Base-by-base conservation (phyloP, 2,113 vertebrate species). In the Nerophis lumbriciformis region DNA sequence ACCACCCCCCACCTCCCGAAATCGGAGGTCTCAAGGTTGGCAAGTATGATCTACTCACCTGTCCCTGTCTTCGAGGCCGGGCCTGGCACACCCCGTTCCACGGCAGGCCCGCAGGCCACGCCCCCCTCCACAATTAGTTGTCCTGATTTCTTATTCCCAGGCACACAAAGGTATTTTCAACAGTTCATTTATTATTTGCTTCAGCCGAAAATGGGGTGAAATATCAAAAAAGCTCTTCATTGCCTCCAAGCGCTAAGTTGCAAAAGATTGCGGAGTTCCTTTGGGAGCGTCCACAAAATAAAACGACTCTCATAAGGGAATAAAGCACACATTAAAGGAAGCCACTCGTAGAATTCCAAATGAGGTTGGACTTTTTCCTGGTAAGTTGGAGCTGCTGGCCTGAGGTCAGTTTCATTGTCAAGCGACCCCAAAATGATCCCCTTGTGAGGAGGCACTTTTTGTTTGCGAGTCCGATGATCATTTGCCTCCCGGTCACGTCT, bases 351-450 rank as follows among this genome's bases (percentile, higher is more conserved):
- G 9, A 57, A 11, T 57, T 59, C 12, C 13, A 28, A 63, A 49
- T 65, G 10, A 21, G 16, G 16, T 56, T 44, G 16, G 28, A 28
- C 38, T 19, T 6, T 44, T 13, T 57, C 16, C 3, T 13, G 55
- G n/a, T 57, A 4, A 28, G 19, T 44, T 44, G 11, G 55, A 57
- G 6, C 21, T 16, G 9, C 42, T 42, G 38, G 39, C 42, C 42
- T 45, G 3, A 12, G 11, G 42, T 12, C 42, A 45, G 42, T 4
- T 37, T 9, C n/a, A 42, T 57, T 48, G 74, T 62, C 52, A 62
- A 50, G 9, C 63, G 78, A 83, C 75, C 74, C 56, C n/a, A 47
- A 42, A 63, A 65, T 9, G 9, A 80, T 78, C 66, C 35, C 68
- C 65, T 69, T 69, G 65, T 58, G 13, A 56, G 47, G 48, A 71